Conservation (phyloP, 2,888 invertebrate genomes). For the Cephus pulcher region DNA sequence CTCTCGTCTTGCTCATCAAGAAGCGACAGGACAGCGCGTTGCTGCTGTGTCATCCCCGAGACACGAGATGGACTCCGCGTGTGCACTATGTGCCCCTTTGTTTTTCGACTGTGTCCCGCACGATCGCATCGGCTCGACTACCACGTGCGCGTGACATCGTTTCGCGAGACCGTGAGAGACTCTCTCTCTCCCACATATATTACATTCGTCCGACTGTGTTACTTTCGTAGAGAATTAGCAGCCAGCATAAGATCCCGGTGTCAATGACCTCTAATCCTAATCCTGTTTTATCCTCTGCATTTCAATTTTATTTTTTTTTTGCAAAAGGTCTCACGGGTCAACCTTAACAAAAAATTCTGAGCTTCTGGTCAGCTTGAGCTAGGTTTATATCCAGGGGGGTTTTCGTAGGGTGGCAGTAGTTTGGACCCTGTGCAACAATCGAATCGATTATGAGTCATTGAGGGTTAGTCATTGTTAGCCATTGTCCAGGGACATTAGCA, state of each 20-base stretch:
- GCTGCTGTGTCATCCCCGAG: constrained; percentile 56
- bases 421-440: constrained; percentile 42
- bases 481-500: constrained; percentile 43
- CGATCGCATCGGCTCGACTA: background rate
- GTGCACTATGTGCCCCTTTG: constrained; percentile 12
- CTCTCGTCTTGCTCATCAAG: constrained; percentile 59
- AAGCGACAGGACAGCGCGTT: constrained; percentile 45
- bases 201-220: background rate
- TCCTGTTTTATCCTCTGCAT: background rate
- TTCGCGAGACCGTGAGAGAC: background rate
- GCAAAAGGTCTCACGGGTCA: background rate
- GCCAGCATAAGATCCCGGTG: background rate
- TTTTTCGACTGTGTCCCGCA: constrained; percentile 5
- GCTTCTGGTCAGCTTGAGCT: background rate
- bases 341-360: background rate
- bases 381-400: background rate
- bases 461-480: constrained; percentile 37
- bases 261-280: background rate
- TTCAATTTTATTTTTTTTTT: background rate
- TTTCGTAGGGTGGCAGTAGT: constrained; percentile 23
- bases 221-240: background rate
- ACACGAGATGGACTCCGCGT: constrained; percentile 26
- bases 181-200: background rate
- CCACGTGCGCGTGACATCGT: background rate
- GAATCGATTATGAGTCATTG: constrained; percentile 55